Evolutionary conservation across 2,888 invertebrate species (phyloP), one percentile per base, ranked within the genome.

Genomic region (Chrysotoxum bicinctum): DNA sequence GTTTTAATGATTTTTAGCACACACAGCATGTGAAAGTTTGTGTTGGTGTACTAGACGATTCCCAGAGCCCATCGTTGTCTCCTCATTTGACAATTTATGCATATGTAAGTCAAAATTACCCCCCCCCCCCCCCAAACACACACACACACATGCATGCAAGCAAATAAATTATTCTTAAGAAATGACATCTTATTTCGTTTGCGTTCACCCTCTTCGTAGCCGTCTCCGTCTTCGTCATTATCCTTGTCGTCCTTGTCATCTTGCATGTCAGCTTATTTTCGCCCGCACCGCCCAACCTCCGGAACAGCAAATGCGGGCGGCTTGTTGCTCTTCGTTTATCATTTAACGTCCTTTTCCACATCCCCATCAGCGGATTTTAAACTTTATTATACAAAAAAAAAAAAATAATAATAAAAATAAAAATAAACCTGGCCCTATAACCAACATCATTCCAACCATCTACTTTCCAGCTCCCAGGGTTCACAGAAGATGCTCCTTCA

Each of bases 271-370:
- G 60, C 45, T 60, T 69, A 69, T 60, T 56, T 48, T 58, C 68
- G 48, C 32, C 56, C 12, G 23, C 21, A 21, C 35, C 19, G 37
- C 56, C 58, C 56, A 16, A 45, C 32, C 35, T 2, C 52, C 66
- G 74, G 58, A 64, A 69, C 58, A 68, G 60, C 72, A 72, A 77
- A 43, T 82, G 82, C 21, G 64, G 82, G 82, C 21, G 64, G 82
- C 82, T 64, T 76, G 76, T 72, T 82, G 82, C 72, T 77, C 58
- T 30, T 82, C 60, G 66, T 77, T 76, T 72, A 48, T 19, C 40
- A 70, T 40, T 76, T 70, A 58, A 72, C 37, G 58, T 37, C 45
- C 60, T 40, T 56, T 70, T 30, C 23, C 16, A 60, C 40, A 19
- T 10, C 40, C 30, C 58, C 70, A 21, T 43, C 48, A 37, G 45